phyloP scores from a whole-genome alignment of 2,888 invertebrate species.

The Eupithecia subumbrata region DNA sequence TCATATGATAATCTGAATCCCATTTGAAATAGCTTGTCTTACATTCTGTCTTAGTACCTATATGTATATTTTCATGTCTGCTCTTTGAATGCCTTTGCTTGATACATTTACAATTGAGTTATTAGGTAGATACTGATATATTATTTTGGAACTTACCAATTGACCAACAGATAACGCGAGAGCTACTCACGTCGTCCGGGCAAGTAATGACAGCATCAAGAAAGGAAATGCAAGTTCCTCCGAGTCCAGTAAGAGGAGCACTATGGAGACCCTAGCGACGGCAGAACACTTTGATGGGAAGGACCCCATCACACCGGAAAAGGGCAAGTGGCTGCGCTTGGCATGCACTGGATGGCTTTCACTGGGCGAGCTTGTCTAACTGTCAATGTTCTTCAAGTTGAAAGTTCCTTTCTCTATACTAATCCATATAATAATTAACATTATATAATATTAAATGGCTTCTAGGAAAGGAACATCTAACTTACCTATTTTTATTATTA shows the following conservation, averaged over 20 bases:
- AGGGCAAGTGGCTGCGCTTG: slow-evolving; percentile 51
- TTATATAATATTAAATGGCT: background rate
- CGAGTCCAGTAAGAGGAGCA: slow-evolving; percentile 70
- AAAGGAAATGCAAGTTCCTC: slow-evolving; percentile 74
- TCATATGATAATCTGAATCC: background rate
- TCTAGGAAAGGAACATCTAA: background rate
- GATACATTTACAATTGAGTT: background rate
- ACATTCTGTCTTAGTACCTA: background rate
- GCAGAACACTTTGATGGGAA: slow-evolving; percentile 76
- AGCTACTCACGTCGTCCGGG: slow-evolving; percentile 67
- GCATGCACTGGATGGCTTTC: slow-evolving; percentile 36
- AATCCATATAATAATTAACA: background rate
- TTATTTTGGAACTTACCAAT: slow-evolving; percentile 18
- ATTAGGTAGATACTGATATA: background rate
- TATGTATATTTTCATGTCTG: background rate
- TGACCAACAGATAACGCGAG: slow-evolving; percentile 67
- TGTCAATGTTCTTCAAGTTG: slow-evolving; percentile 22
- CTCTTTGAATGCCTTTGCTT: background rate
- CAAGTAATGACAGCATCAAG: slow-evolving; percentile 79
- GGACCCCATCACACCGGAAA: slow-evolving; percentile 69
- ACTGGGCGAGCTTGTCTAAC: slow-evolving; percentile 34
- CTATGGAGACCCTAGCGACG: slow-evolving; percentile 79
- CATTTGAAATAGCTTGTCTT: background rate
- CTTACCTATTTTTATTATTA: slow-evolving; percentile 11
- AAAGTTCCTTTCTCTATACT: background rate